These are phyloP conservation scores for Drosophila sechellia DNA, from an alignment of 1,140 invertebrate species.

Conservation along the genomic window DNA sequence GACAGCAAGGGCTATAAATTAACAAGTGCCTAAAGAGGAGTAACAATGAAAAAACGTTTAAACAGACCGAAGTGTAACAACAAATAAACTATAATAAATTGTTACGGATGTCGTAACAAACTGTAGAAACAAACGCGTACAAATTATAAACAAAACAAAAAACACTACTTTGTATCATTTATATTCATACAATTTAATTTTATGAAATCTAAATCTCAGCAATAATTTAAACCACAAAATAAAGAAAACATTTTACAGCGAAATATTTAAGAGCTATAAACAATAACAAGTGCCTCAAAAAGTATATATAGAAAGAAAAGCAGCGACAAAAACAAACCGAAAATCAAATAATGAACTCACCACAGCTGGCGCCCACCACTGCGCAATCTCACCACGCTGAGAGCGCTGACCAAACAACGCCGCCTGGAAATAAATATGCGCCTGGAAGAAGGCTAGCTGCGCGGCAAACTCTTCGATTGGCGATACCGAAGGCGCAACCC, in stretches of 20 bases:
- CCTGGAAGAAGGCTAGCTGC: slow-evolving; percentile 83
- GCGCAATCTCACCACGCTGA: slow-evolving; percentile 10
- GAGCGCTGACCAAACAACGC: slow-evolving; percentile 1
- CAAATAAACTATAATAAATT: background rate
- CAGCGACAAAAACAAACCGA: slow-evolving; percentile 4
- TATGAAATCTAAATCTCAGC: background rate
- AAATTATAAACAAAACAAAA: background rate
- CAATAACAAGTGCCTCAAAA: too few species aligned
- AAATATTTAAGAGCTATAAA: background rate
- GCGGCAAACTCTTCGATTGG: slow-evolving; percentile 74
- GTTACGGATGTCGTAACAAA: background rate
- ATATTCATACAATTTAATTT: too few species aligned
- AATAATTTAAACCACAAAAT: background rate
- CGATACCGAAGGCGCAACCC: slow-evolving; percentile 77
- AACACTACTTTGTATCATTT: background rate
- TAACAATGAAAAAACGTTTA: background rate
- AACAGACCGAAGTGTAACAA: slow-evolving; percentile 1
- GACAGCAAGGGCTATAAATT: slow-evolving; percentile 40
- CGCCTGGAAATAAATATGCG: slow-evolving; percentile 71
- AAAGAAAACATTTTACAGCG: background rate
- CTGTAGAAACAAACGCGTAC: background rate
- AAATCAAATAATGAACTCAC: background rate
- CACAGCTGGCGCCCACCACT: background rate
- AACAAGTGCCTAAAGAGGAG: slow-evolving; percentile 25
- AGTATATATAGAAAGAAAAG: background rate